phyloP scores from a whole-genome alignment of 2,888 invertebrate species.

The Ormyrus thymus region DNA sequence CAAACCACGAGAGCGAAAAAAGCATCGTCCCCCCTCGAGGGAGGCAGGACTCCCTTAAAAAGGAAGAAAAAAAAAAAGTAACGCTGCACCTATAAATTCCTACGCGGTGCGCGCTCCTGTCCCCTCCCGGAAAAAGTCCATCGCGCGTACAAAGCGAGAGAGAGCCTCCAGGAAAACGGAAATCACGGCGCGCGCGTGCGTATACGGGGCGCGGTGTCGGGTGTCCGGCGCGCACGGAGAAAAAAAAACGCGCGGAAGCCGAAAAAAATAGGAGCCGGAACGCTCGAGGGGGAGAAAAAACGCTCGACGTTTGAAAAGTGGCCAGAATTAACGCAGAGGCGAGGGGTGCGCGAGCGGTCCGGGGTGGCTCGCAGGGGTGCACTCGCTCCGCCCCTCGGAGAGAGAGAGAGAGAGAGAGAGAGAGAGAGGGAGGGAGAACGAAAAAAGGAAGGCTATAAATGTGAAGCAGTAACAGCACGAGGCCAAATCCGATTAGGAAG shows the following conservation, averaged over 20 bases:
- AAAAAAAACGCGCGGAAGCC: constrained; percentile 50
- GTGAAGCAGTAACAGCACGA: constrained; percentile 32
- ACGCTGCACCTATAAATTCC: constrained; percentile 33
- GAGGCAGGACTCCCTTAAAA: constrained; percentile 22
- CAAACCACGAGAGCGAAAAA: constrained; percentile 46
- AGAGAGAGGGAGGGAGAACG: not conserved
- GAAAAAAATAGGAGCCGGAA: constrained; percentile 44
- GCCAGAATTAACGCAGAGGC: constrained; percentile 68
- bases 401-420: constrained; percentile 19
- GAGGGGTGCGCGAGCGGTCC: constrained; percentile 23
- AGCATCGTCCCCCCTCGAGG: constrained; percentile 23
- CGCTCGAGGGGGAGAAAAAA: constrained; percentile 42
- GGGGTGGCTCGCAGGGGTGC: constrained; percentile 31
- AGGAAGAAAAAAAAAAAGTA: constrained; percentile 39
- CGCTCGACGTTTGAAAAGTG: constrained; percentile 69
- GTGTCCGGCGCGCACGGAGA: constrained; percentile 64
- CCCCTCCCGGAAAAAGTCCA: constrained; percentile 30
- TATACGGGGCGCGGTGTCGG: constrained; percentile 65
- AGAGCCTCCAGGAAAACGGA: constrained; percentile 62
- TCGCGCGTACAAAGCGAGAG: not conserved
- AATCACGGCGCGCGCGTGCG: constrained; percentile 60
- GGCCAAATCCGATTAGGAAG: constrained; percentile 63
- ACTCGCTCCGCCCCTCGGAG: constrained; percentile 41
- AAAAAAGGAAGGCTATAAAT: constrained; percentile 23
- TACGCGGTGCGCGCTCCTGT: not conserved